A percentile compares a stretch with the other conserved stretches of the same genome.
phyloP scores from a whole-genome alignment of 2,888 invertebrate genomes.

The Leucozona laternaria region DNA sequence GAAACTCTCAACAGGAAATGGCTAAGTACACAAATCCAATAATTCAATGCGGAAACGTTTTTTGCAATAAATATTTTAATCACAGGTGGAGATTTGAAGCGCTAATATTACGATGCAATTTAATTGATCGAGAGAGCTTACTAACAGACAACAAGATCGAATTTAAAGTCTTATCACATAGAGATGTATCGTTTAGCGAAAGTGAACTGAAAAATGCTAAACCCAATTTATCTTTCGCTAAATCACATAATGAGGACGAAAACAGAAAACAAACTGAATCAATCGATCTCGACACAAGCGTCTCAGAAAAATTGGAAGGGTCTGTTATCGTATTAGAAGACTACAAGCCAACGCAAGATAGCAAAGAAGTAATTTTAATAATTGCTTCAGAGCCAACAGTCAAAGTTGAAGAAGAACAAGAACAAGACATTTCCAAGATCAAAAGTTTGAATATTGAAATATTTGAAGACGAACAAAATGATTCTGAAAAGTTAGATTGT shows the following conservation, averaged over 20 bases:
- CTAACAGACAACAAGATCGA: constrained; percentile 80
- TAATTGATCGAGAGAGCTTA: constrained; percentile 82
- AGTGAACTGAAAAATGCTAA: constrained; percentile 78
- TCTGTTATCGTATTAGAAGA: constrained; percentile 20
- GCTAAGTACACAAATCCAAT: constrained; percentile 79
- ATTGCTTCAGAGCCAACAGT: neutral
- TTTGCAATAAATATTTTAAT: constrained; percentile 54
- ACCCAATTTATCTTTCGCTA: constrained; percentile 77
- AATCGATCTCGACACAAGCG: neutral
- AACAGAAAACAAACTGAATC: neutral
- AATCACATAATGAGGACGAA: neutral
- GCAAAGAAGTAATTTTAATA: neutral
- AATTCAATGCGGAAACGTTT: neutral
- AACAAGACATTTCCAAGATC: neutral
- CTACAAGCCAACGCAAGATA: constrained; percentile 1
- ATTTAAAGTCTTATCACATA: constrained; percentile 79
- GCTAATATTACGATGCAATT: constrained; percentile 81
- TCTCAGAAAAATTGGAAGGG: neutral
- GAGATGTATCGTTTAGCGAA: constrained; percentile 79
- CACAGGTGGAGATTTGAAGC: constrained; percentile 83
- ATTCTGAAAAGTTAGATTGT: neutral
- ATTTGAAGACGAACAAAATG: constrained; percentile 2
- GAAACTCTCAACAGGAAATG: constrained; percentile 81
- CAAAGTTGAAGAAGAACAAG: constrained; percentile 13
- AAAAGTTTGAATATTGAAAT: neutral